Base-by-base conservation (phyloP, 2,113 vertebrate species). In the Rhagologus leucostigma region DNA sequence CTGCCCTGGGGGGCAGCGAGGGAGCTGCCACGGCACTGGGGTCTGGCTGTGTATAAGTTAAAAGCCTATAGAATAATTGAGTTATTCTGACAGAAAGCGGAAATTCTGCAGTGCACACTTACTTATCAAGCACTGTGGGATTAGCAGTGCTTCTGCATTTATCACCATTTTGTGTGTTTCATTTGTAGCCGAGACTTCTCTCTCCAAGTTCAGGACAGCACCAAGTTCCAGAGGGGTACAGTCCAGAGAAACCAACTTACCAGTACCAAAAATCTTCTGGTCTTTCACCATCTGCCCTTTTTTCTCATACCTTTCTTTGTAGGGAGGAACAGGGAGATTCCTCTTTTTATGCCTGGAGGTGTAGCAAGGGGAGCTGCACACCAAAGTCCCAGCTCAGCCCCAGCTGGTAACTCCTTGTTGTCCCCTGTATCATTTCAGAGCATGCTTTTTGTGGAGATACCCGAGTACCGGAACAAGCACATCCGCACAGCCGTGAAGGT, bases 391-490 rank as follows among this genome's bases (percentile, higher is more conserved):
- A 1, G 6, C 11, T 7, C n/a, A 53, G 57, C 26, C n/a, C 15
- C 32, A 5, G 49, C 15, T 39, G 46, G 37, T 94, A 3, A 95
- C 4, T 6, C 15, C 52, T 0, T 8, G 7, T 2, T 81, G 63
- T 85, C 6, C 73, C 59, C 74, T 37, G 71, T 19, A 16, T 56
- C 57, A 6, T 98, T 98, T 49, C 91, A 99, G 99, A 99, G 98
- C 89, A 98, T 99, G 98, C 98, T 99, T 63, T 99, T 99, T 56
- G 99, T 99, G 62, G 99, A 99, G 95, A 96, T 99, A 10, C 99
- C 99, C 0, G 98, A 99, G 63, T 99, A 99, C 95, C 98, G 98
- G 19, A 99, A 99, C 94, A 98, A 98, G 52, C 98, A 98, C 49
- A 96, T 99, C 56, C 98, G 98, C 77, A 97, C 98, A 0, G 70